Conservation (phyloP, 1,140 invertebrate genomes). For the Cydia pomonella region DNA sequence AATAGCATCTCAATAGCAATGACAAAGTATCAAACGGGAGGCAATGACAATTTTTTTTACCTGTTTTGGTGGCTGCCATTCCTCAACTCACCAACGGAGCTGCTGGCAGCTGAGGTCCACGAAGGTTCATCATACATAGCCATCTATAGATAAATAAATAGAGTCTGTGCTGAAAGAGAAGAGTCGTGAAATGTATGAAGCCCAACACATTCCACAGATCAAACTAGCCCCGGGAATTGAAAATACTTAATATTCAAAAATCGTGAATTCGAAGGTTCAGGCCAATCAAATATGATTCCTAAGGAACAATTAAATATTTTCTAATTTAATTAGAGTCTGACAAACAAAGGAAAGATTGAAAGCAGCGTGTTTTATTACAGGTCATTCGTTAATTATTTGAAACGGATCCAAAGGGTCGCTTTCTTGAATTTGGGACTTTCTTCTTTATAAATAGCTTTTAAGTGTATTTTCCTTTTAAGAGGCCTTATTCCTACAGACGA, state of each 20-base stretch:
- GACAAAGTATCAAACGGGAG: too few species aligned
- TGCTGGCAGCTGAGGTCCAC: too few species aligned
- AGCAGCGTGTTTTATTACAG: constrained; percentile 1
- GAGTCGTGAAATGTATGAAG: too few species aligned
- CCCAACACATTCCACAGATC: too few species aligned
- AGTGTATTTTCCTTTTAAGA: neutral
- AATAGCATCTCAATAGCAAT: too few species aligned
- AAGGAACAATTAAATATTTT: neutral
- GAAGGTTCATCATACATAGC: too few species aligned
- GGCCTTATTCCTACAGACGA: too few species aligned
- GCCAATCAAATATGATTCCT: neutral
- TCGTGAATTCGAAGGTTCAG: neutral
- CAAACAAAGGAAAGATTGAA: constrained; percentile 21
- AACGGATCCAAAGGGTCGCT: constrained; percentile 8
- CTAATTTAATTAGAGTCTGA: constrained; percentile 14
- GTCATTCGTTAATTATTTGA: constrained; percentile 31
- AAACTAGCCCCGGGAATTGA: neutral
- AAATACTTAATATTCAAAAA: neutral
- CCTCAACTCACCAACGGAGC: too few species aligned
- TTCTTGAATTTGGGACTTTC: constrained; percentile 17
- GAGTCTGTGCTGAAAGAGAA: too few species aligned
- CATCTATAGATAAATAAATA: too few species aligned
- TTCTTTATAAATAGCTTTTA: constrained; percentile 15
- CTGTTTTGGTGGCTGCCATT: too few species aligned
- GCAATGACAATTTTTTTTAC: too few species aligned